A percentile compares a stretch with the other conserved stretches of the same genome.
Evolutionary conservation across 2,113 vertebrate species (phyloP).

Genomic region (Microtus richardsoni): DNA sequence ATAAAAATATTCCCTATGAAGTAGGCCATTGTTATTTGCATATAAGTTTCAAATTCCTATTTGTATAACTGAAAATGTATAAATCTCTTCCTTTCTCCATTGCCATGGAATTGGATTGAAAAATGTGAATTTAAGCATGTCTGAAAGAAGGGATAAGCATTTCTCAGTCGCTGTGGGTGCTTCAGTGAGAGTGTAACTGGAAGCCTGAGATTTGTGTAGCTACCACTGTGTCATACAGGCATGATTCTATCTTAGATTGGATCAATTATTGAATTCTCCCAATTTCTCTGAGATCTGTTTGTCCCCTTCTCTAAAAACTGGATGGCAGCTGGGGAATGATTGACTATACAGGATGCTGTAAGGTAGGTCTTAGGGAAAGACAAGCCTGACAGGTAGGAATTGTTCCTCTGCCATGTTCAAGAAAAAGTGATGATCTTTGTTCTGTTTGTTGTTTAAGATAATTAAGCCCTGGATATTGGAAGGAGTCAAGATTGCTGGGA

Average conservation of each 20-base stretch:
- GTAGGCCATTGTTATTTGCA: neutral
- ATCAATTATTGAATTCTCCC: neutral
- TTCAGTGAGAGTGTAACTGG: neutral
- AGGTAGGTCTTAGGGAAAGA: no score
- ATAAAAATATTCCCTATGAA: neutral
- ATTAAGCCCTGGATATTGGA: no score
- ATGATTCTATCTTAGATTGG: neutral
- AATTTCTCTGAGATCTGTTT: neutral
- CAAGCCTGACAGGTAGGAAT: neutral
- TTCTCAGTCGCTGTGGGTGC: neutral
- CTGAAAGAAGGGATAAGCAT: neutral
- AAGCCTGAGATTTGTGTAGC: neutral
- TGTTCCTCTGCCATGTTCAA: fast-evolving
- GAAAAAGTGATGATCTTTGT: neutral
- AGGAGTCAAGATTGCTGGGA: no score
- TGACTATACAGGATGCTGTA: no score
- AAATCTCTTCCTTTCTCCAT: neutral
- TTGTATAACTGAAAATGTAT: neutral
- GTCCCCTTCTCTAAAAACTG: neutral
- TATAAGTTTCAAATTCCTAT: neutral
- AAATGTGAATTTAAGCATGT: neutral
- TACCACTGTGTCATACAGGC: fast-evolving
- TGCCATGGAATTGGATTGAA: neutral
- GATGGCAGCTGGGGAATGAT: neutral
- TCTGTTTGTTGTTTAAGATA: neutral